These are phyloP conservation scores for Notolabrus celidotus DNA, from an alignment of 2,797 vertebrate species.

Conservation along the genomic window DNA sequence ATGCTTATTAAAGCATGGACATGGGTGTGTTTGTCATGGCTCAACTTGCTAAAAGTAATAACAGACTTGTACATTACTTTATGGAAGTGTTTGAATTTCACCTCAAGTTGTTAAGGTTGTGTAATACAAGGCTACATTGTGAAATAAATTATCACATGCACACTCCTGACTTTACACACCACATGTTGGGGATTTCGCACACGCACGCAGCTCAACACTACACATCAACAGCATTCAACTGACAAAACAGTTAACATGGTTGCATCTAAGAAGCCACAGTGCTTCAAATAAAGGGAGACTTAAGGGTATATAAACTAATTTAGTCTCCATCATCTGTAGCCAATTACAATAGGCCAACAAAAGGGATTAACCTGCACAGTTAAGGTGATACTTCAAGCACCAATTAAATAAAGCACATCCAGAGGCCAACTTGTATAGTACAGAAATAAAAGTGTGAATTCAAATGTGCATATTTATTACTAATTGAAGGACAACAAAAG, in stretches of 20 bases:
- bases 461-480: too few relatives aligned
- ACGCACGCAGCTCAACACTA: background rate
- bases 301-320: background rate
- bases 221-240: background rate
- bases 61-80: background rate
- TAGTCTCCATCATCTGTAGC: background rate
- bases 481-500: too few relatives aligned
- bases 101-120: background rate
- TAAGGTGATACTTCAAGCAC: background rate
- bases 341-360: background rate
- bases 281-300: background rate
- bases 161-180: constrained; percentile 15
- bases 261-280: background rate
- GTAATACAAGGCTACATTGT: constrained; percentile 3
- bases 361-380: background rate
- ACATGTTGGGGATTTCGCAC: constrained; percentile 14
- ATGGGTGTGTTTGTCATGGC: background rate
- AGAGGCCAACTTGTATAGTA: background rate
- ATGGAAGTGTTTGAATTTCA: background rate
- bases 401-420: background rate
- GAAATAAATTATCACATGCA: constrained; percentile 25
- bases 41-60: background rate
- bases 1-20: background rate
- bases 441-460: too few relatives aligned
- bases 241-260: background rate